Percentiles rank a stretch among this genome's conserved stretches.
Conservation (phyloP, 1,140 invertebrate species). For the Drosophila kohkoa region DNA sequence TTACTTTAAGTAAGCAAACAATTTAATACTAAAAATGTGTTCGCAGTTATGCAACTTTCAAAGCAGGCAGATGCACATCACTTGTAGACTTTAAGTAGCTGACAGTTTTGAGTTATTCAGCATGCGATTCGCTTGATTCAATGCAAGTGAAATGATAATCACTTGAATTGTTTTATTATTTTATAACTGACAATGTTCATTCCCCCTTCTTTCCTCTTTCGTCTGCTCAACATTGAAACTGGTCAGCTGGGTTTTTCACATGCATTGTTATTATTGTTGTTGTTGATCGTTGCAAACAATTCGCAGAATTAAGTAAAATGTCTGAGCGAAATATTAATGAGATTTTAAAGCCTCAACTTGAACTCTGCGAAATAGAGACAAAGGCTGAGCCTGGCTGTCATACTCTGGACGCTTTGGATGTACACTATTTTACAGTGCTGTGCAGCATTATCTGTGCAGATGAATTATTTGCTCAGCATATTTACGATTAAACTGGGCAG, state of each 20-base stretch:
- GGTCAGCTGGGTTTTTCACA: slow-evolving; percentile 65
- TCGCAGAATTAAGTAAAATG: slow-evolving; percentile 26
- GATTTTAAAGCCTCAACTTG: slow-evolving; percentile 50
- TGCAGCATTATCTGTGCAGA: slow-evolving; percentile 65
- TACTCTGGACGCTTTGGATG: background rate
- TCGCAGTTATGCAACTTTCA: background rate
- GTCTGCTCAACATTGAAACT: slow-evolving; percentile 42
- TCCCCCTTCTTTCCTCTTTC: background rate
- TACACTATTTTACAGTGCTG: slow-evolving; percentile 59
- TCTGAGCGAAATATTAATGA: slow-evolving; percentile 68
- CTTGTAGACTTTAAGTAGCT: background rate
- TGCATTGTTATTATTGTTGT: slow-evolving; percentile 33
- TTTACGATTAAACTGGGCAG: slow-evolving; percentile 58
- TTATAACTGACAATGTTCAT: slow-evolving; percentile 9
- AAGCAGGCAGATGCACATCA: background rate
- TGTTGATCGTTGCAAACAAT: slow-evolving; percentile 50
- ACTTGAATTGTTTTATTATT: slow-evolving; percentile 33
- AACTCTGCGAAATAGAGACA: background rate
- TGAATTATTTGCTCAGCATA: slow-evolving; percentile 73
- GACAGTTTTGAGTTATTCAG: slow-evolving; percentile 15
- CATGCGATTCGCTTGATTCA: slow-evolving; percentile 11
- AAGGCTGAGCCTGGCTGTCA: slow-evolving; percentile 14
- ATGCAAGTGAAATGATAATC: slow-evolving; percentile 31
- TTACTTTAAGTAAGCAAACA: no score
- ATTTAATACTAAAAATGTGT: background rate